Evolutionary conservation across 2,797 vertebrate species (phyloP), one percentile per base, ranked within the genome.

Genomic region (Esox lucius): DNA sequence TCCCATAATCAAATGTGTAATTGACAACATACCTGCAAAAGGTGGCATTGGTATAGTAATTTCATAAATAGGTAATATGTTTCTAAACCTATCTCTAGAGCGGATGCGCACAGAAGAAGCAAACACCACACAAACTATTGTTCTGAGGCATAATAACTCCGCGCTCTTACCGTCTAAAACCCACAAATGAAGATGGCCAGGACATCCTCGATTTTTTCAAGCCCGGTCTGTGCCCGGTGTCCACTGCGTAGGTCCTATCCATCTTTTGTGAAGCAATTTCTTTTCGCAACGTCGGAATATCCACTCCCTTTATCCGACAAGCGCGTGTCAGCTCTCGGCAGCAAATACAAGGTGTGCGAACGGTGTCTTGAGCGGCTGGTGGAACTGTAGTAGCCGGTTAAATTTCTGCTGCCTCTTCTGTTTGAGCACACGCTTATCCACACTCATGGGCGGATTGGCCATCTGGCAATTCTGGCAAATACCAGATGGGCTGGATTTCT

Each of bases 141-240:
- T 46, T 42, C 17, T 11, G 33, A 42, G 42, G n/a, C n/a, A n/a
- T 9, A n/a, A 19, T 59, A 68, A 68, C 66, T 68, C 65, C 2
- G 24, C 28, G 28, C 26, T 28, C 94, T 94, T 94, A 98, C 97
- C 97, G 97, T 96, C 96, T 94, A 86, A 97, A 94, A 87, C 98
- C 97, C 93, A 99, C 97, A 92, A 98, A 98, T 39, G 98, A 99
- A 69, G 97, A 98, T 87, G 98, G 98, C 97, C 98, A 99, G 78
- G 97, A 99, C 97, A 99, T 99, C 85, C 97, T 88, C 72, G 97
- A 98, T 93, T 98, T 98, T 92, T 98, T 98, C 84, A 99, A 91
- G 72, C 96, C 96, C 72, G 97, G 97, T 89, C 97, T 95, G 90
- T 96, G 95, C 46, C 96, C 95, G 15, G 96, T 98, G 89, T 99